Conservation (phyloP, 2,797 vertebrate genomes). For the Tachyglossus aculeatus region DNA sequence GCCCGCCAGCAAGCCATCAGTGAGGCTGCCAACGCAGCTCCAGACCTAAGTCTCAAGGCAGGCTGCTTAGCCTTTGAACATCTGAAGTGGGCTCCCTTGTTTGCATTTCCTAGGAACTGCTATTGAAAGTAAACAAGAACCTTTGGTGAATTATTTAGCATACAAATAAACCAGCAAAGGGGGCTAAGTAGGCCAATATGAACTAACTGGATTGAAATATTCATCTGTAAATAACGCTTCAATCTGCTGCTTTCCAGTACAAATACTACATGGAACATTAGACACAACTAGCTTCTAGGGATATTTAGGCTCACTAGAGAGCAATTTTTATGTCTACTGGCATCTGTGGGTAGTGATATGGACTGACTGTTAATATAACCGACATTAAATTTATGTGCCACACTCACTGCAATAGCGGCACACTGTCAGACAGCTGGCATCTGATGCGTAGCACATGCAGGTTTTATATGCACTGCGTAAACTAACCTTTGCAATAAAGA, state of each 20-base stretch:
- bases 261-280: slow-evolving; percentile 96
- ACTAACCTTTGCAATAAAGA: slow-evolving; percentile 96
- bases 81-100: slow-evolving; percentile 73
- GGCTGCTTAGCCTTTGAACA: slow-evolving; percentile 67
- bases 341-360: slow-evolving; percentile 99
- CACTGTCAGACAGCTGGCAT: slow-evolving; percentile 83
- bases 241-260: slow-evolving; percentile 91
- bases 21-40: slow-evolving; percentile 39
- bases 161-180: slow-evolving; percentile 76
- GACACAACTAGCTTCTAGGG: slow-evolving; percentile 86
- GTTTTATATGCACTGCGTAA: slow-evolving; percentile 86
- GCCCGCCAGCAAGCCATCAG: slow-evolving; percentile 32
- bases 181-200: slow-evolving; percentile 76
- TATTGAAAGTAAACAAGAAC: slow-evolving; percentile 76
- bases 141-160: slow-evolving; percentile 83
- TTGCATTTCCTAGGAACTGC: slow-evolving; percentile 77
- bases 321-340: slow-evolving; percentile 97
- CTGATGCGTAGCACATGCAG: slow-evolving; percentile 74
- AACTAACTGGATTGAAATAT: slow-evolving; percentile 79
- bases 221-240: slow-evolving; percentile 94
- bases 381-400: slow-evolving; percentile 95
- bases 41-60: slow-evolving; percentile 73
- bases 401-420: slow-evolving; percentile 80
- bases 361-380: slow-evolving; percentile 88
- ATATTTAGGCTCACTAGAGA: slow-evolving; percentile 87